Evolutionary conservation across 2,113 vertebrate species (phyloP), one percentile per base, ranked within the genome.

Genomic region (Sinocyclocheilus maitianheensis): DNA sequence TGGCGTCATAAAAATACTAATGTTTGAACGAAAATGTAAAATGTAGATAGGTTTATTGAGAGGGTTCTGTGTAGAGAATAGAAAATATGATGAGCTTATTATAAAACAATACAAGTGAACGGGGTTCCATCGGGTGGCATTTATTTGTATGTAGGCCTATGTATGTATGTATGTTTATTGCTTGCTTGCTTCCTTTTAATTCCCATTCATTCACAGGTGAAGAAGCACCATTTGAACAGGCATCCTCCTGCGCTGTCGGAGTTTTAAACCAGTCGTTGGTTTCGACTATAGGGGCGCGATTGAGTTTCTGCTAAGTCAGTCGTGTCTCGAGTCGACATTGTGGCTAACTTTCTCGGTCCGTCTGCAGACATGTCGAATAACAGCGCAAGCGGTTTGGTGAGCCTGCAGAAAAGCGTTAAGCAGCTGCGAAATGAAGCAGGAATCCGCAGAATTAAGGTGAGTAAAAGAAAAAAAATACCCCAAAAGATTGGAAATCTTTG

Each of bases 381-480:
- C 88, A 91, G 85, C 75, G 84, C 85, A 8, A 71, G 80, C 62
- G 65, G 85, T 63, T 34, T 90, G 71, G 43, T 84, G 9, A 83
- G 81, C 11, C 65, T 87, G 6, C 91, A 90, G 46, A 91, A 87
- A 88, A 86, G 74, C 55, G 91, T 91, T 18, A 89, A 90, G 51
- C 91, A 91, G 48, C 89, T 91, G 14, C 88, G 90, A 22, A 40
- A 86, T n/a, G 91, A 91, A 65, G 90, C 90, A 11, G 84, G 83
- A 8, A 65, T 91, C 51, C 83, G 85, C 18, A 77, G 91, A 74
- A 88, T 91, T 20, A 91, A 89, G 90, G 91, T 91, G 79, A 77
- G 89, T 7, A 13, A 5, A 24, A 43, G 46, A 20, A 14, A n/a
- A 20, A 58, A 18, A 12, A 24, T 10, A 13, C 8, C 12, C 1